phyloP scores from a whole-genome alignment of 2,113 vertebrate genomes.

The Dicaeum eximium region DNA sequence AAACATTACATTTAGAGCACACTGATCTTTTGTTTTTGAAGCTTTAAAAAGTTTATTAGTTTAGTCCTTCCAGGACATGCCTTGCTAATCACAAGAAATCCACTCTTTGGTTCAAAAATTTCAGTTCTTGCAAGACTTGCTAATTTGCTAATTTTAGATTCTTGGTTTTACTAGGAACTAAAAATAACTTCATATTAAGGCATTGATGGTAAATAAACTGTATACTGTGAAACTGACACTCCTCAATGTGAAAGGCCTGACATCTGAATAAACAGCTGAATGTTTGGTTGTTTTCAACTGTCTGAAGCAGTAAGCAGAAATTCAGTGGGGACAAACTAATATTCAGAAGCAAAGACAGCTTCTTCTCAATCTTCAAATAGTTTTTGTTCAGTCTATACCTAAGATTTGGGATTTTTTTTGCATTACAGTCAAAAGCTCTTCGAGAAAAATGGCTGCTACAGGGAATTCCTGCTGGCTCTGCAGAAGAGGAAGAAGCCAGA shows the following conservation, averaged over 20 bases:
- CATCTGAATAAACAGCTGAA: neutral
- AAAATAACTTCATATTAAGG: neutral
- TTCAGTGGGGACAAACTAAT: neutral
- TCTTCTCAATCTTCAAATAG: neutral
- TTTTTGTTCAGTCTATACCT: neutral
- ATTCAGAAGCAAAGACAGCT: neutral
- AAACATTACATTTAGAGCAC: neutral
- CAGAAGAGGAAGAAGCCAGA: conserved; percentile 85
- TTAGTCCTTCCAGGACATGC: neutral
- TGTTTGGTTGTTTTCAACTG: neutral
- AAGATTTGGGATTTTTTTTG: neutral
- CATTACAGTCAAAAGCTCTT: conserved; percentile 90
- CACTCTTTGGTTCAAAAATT: neutral
- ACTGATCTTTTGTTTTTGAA: neutral
- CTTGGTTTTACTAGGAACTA: neutral
- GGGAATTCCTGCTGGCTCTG: conserved; percentile 79
- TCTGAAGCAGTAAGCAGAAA: neutral
- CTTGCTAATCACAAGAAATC: neutral
- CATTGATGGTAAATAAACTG: neutral
- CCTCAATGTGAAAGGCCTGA: neutral
- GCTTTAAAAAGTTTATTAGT: neutral
- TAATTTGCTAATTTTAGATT: neutral
- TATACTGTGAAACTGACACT: neutral
- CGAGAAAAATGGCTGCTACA: conserved; percentile 98
- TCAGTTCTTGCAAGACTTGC: neutral